Evolutionary conservation across 2,888 invertebrate genomes (phyloP), one percentile per base, ranked within the genome.

Genomic region (Lymantria monacha): DNA sequence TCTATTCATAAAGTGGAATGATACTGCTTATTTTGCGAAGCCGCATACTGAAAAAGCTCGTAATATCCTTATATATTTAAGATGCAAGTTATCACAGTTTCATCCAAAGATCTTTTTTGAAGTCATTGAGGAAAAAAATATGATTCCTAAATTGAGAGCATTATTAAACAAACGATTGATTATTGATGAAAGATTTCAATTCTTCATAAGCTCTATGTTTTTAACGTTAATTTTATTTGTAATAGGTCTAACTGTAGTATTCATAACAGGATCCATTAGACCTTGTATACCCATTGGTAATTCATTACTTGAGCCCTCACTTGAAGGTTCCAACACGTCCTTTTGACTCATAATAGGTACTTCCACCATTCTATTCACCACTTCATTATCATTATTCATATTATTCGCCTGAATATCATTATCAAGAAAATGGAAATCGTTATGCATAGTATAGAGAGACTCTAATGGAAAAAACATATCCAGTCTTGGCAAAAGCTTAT

Each of bases 181-280:
- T 22, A 22, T 22, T 5, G 22, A 22, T 22, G 22, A 22, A n/a
- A 22, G 22, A 22, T 22, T 22, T 72, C 64, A 88, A 67, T 90
- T 91, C 59, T 90, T 91, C 91, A 91, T 90, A 57, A 89, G 70
- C 70, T 91, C 91, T 59, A 91, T 91, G 71, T 91, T 91, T 61
- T 91, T 91, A 3, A 91, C 91, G 61, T 90, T 91, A 48, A 91
- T 90, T 63, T 91, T 91, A 62, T 89, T 90, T 0, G 84, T 85
- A 10, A 81, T 77, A 22, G 83, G 81, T 57, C 87, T 73, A 1
- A 86, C 83, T 1, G 87, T 79, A 0, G 87, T 87, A 53, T 91
- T 91, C 88, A 91, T 89, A 83, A 91, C 87, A 0, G 91, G 91
- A 55, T 91, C 91, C 49, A 85, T 88, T 54, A 85, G 85, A 0